These are phyloP conservation scores for Idaea aversata DNA, from an alignment of 2,888 invertebrate genomes.

Conservation along the genomic window DNA sequence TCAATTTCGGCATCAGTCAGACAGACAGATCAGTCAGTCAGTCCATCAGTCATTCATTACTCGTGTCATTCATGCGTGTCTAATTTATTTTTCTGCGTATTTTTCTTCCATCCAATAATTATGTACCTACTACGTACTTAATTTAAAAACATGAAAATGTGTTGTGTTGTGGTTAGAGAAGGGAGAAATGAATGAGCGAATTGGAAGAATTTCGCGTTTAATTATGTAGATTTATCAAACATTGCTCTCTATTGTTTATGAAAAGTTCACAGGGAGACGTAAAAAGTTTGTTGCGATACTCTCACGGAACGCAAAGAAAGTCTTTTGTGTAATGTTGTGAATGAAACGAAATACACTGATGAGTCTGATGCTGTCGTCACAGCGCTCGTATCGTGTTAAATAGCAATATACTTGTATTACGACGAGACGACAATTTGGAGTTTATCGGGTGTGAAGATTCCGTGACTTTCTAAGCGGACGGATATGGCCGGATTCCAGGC, in stretches of 20 bases:
- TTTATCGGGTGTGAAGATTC: slow-evolving; percentile 33
- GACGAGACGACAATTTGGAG: slow-evolving; percentile 31
- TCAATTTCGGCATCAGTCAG: background rate
- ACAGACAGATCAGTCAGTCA: slow-evolving; percentile 10
- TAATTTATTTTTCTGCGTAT: slow-evolving; percentile 13
- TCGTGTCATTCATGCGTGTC: slow-evolving; percentile 19
- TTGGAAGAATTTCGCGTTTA: slow-evolving; percentile 41
- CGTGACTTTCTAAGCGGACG: slow-evolving; percentile 38
- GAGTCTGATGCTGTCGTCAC: slow-evolving; percentile 34
- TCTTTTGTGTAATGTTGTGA: slow-evolving; percentile 47
- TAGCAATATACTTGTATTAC: slow-evolving; percentile 38
- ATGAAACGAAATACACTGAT: slow-evolving; percentile 17
- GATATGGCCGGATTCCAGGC: slow-evolving; percentile 66
- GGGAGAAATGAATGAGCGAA: slow-evolving; percentile 49
- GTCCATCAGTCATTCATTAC: slow-evolving; percentile 2
- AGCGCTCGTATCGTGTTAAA: slow-evolving; percentile 38
- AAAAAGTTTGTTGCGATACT: slow-evolving; percentile 54
- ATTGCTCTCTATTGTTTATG: slow-evolving; percentile 59
- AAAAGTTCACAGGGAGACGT: slow-evolving; percentile 59
- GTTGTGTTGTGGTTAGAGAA: slow-evolving; percentile 23
- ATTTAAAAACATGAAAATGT: slow-evolving; percentile 3
- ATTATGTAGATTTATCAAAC: slow-evolving; percentile 66
- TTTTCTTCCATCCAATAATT: slow-evolving; percentile 8
- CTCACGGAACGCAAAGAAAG: slow-evolving; percentile 72
- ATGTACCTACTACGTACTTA: no score